phyloP scores from a whole-genome alignment of 2,888 invertebrate genomes.

The Rhagonycha lutea region DNA sequence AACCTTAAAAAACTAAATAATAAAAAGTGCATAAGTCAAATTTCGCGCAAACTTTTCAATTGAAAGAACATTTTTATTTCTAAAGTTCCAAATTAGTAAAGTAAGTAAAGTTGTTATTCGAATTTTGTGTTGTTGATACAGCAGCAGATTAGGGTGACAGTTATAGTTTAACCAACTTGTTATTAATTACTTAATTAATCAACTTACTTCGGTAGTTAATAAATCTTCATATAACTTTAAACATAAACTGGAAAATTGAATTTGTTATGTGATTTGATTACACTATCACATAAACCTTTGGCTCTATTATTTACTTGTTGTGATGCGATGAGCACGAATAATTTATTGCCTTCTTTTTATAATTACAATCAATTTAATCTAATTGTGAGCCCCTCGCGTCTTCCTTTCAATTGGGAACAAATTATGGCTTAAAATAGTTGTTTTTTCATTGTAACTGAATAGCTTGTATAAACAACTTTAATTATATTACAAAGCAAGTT shows the following conservation, averaged over 20 bases:
- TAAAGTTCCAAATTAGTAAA: neutral
- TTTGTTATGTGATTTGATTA: neutral
- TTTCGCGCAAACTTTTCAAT: neutral
- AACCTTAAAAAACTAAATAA: too few relatives aligned
- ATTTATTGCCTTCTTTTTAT: neutral
- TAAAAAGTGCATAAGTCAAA: neutral
- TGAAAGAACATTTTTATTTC: neutral
- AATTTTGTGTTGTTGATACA: neutral
- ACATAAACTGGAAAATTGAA: neutral
- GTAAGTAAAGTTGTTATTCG: neutral
- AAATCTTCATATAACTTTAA: constrained; percentile 2
- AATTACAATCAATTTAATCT: neutral
- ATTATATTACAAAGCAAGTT: neutral
- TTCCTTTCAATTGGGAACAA: neutral
- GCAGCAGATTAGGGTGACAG: neutral
- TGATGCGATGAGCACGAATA: neutral
- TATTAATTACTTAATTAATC: constrained; percentile 5
- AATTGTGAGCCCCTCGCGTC: neutral
- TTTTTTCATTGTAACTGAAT: neutral
- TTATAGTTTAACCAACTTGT: neutral
- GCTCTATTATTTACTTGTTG: neutral
- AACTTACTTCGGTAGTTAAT: constrained; percentile 3
- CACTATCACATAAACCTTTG: neutral
- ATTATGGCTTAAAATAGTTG: neutral
- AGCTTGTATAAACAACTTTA: neutral